Evolutionary conservation across 2,888 invertebrate species (phyloP).

Genomic region (Nezara viridula): DNA sequence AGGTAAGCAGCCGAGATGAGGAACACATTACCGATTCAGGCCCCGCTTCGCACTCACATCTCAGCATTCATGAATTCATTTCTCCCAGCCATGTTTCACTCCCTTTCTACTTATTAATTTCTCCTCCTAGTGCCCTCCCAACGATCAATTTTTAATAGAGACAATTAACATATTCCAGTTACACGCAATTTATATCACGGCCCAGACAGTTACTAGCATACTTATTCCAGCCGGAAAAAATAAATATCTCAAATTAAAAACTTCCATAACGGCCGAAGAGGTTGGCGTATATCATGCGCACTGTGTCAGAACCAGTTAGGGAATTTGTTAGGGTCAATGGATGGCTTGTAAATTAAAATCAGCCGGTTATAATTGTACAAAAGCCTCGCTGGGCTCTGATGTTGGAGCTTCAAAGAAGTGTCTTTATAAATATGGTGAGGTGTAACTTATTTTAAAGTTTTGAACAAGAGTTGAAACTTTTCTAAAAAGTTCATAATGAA

Average conservation of each 20-base stretch:
- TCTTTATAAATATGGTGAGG: background rate
- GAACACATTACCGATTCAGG: slow-evolving; percentile 48
- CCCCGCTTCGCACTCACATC: slow-evolving; percentile 16
- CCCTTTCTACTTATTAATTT: slow-evolving; percentile 45
- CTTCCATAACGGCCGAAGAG: slow-evolving; percentile 6
- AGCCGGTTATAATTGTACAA: background rate
- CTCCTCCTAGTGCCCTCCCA: background rate
- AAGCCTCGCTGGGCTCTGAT: background rate
- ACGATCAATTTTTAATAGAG: slow-evolving; percentile 31
- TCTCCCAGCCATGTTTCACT: slow-evolving; percentile 20
- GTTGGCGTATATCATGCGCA: slow-evolving; percentile 12
- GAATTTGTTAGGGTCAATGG: slow-evolving; percentile 19
- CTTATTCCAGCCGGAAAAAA: slow-evolving; percentile 22
- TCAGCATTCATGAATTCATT: slow-evolving; percentile 47
- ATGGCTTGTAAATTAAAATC: slow-evolving; percentile 30
- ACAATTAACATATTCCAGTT: slow-evolving; percentile 38
- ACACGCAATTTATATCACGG: background rate
- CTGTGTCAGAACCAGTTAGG: slow-evolving; percentile 22
- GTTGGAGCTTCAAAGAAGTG: background rate
- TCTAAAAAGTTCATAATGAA: too few species aligned
- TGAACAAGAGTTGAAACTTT: too few species aligned
- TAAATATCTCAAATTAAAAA: slow-evolving; percentile 42
- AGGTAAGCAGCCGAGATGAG: background rate
- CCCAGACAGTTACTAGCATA: slow-evolving; percentile 16
- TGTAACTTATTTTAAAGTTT: background rate